Conservation (phyloP, 2,888 invertebrate species). For the Altica lythri region DNA sequence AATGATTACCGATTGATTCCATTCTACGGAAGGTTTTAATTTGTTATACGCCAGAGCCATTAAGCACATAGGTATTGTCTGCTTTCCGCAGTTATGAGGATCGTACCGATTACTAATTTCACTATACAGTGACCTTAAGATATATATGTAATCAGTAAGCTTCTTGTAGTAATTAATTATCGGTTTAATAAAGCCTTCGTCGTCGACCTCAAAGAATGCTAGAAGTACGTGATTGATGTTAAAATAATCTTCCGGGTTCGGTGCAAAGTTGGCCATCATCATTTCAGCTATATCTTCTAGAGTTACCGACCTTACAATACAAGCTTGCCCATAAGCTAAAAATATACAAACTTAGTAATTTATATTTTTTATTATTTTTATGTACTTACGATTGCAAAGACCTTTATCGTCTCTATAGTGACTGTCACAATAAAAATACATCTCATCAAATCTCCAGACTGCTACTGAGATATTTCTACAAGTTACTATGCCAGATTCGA, state of each 20-base stretch:
- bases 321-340: slow-evolving; percentile 54
- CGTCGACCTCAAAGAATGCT: slow-evolving; percentile 43
- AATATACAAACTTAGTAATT: background rate
- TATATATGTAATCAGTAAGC: slow-evolving; percentile 53
- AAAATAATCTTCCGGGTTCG: slow-evolving; percentile 46
- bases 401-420: slow-evolving; percentile 65
- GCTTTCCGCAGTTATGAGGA: slow-evolving; percentile 49
- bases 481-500: slow-evolving; percentile 61
- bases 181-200: slow-evolving; percentile 50
- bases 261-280: slow-evolving; percentile 52
- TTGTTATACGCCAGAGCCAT: slow-evolving; percentile 50
- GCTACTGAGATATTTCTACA: slow-evolving; percentile 63
- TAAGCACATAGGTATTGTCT: slow-evolving; percentile 53
- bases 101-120: slow-evolving; percentile 45
- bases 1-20: slow-evolving; percentile 39
- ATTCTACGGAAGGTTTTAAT: slow-evolving; percentile 46
- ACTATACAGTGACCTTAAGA: slow-evolving; percentile 49
- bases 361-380: background rate
- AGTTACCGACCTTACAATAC: slow-evolving; percentile 52
- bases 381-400: slow-evolving; percentile 45
- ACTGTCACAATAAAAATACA: slow-evolving; percentile 64
- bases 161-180: slow-evolving; percentile 55
- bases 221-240: slow-evolving; percentile 50
- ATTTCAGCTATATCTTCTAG: slow-evolving; percentile 50
- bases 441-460: slow-evolving; percentile 61